Conservation (phyloP, 64 coral and sea anemone genomes). For the Hydrozoanthus tunicans region DNA sequence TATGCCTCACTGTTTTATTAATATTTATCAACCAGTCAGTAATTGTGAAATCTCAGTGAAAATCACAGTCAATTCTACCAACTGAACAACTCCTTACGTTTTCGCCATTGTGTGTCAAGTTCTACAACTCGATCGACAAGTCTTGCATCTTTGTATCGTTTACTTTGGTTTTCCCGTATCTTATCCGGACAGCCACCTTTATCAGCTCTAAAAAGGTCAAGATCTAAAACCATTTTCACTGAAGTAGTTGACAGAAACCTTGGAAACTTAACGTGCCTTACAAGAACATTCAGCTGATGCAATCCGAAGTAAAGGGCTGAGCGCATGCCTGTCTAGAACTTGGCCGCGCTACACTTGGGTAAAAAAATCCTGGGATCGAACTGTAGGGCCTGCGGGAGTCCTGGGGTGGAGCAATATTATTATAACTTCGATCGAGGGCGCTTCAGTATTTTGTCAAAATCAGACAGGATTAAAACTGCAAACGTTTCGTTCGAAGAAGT, state of each 20-base stretch:
- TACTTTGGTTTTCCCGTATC: slow-evolving; percentile 99
- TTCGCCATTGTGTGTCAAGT: slow-evolving; percentile 94
- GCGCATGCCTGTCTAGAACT: slow-evolving; percentile 56
- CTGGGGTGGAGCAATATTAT: too few species aligned
- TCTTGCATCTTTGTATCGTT: slow-evolving; percentile 90
- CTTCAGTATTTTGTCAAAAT: too few species aligned
- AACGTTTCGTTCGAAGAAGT: background rate
- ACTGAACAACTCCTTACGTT: slow-evolving; percentile 61
- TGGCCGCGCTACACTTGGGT: slow-evolving; percentile 30
- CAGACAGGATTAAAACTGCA: too few species aligned
- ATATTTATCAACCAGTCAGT: slow-evolving; percentile 1
- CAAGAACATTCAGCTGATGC: slow-evolving; percentile 89
- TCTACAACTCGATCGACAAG: slow-evolving; percentile 93
- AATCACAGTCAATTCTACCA: background rate
- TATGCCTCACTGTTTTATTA: slow-evolving; percentile 76
- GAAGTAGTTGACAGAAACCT: slow-evolving; percentile 64
- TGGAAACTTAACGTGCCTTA: slow-evolving; percentile 3
- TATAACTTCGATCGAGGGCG: too few species aligned
- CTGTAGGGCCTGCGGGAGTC: background rate
- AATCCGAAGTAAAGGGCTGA: slow-evolving; percentile 61
- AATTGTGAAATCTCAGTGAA: slow-evolving; percentile 2
- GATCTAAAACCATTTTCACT: slow-evolving; percentile 94
- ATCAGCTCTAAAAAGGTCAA: slow-evolving; percentile 88
- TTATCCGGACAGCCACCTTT: slow-evolving; percentile 95
- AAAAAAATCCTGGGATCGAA: slow-evolving; percentile 1